Evolutionary conservation across 2,113 vertebrate species (phyloP), one percentile per base, ranked within the genome.

Genomic region (Pseudopipra pipra): DNA sequence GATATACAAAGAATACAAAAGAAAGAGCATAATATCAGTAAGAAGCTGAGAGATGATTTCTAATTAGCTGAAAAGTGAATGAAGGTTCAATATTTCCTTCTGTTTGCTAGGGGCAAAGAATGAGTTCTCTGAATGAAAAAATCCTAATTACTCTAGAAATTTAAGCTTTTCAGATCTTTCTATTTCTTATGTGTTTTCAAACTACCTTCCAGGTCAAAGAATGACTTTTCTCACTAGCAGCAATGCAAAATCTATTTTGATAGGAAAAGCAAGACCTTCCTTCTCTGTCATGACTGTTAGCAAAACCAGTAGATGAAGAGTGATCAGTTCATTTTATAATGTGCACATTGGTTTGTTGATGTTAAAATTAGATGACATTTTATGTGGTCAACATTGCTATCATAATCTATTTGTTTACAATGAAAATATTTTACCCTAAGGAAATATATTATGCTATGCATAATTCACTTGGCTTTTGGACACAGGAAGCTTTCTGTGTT

Each of bases 41-140:
- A 89, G 74, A 61, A 92, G 20, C 21, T 78, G 44, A 61, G 31
- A 0, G 3, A 66, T 63, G 28, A 51, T 89, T 71, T 74, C 47
- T 76, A 84, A 81, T 91, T 86, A 95, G 43, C 46, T 89, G 77
- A 83, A 56, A 86, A 81, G 30, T 41, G 62, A 93, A 83, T 54
- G 41, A 89, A 85, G 13, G 41, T 58, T 93, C 58, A 85, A n/a
- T 66, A 91, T 66, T 74, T 84, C 41, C 43, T 80, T 89, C 62
- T 65, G 33, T 94, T 88, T 91, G 30, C 37, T 71, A 27, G 11
- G 20, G 27, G 22, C 31, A 87, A 88, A 68, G 9, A 89, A 49
- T 24, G 12, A 47, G 5, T 55, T 65, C 9, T 84, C 2, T 13
- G 44, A 88, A 83, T 70, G 18, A 87, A 87, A 47, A 24, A 62